Conservation (phyloP, 2,888 invertebrate genomes). For the Aelia acuminata region DNA sequence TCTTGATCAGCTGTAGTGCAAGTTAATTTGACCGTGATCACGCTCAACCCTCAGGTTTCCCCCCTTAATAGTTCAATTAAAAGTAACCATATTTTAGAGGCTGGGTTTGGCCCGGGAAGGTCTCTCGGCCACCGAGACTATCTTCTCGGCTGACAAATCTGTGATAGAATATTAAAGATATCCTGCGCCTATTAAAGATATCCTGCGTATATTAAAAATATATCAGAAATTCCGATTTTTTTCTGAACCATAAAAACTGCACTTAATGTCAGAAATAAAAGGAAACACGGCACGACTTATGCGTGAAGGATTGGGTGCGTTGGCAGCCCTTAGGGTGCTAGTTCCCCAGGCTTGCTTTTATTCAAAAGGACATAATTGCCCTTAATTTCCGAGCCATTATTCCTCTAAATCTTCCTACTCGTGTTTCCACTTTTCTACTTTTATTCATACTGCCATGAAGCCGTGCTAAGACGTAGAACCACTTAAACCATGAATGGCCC, state of each 20-base stretch:
- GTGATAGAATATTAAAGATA: too few relatives aligned
- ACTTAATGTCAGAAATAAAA: background rate
- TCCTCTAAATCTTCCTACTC: constrained; percentile 1
- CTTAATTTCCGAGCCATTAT: background rate
- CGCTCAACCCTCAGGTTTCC: too few relatives aligned
- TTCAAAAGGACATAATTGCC: background rate
- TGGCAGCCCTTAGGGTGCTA: background rate
- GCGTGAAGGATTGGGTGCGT: background rate
- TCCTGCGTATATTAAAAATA: too few relatives aligned
- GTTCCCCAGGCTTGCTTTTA: background rate
- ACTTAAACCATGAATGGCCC: background rate
- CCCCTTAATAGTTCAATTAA: too few relatives aligned
- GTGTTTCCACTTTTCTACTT: background rate
- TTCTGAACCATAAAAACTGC: background rate
- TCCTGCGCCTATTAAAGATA: too few relatives aligned
- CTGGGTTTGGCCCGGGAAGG: too few relatives aligned
- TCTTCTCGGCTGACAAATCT: too few relatives aligned
- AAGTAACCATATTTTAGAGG: too few relatives aligned
- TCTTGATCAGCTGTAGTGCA: too few relatives aligned
- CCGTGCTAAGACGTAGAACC: background rate
- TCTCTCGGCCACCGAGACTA: too few relatives aligned
- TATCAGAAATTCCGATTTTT: background rate
- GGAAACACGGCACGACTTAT: background rate
- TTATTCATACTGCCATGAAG: background rate
- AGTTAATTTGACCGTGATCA: too few relatives aligned